Base-by-base conservation (phyloP, 2,113 vertebrate genomes). In the Baryphthengus martii region DNA sequence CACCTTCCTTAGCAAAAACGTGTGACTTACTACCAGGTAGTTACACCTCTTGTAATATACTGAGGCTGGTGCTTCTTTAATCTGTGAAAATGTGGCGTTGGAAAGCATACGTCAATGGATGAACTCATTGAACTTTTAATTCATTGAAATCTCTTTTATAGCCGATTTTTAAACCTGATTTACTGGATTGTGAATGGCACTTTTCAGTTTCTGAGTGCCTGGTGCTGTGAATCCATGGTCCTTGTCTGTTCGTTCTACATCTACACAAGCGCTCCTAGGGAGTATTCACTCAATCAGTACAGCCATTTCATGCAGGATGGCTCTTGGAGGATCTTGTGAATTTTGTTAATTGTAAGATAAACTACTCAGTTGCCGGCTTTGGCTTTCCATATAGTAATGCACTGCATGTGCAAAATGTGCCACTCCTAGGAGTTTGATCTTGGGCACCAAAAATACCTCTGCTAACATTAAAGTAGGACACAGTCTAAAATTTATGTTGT, bases 61-160 rank as follows among this genome's bases (percentile, higher is more conserved):
- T 20, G 58, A 83, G n/a, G 26, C 23, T 71, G 39, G 12, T 5
- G 6, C 25, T 29, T 45, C 59, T 81, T 78, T 81, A 75, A 52
- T 85, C 71, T 74, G 73, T 62, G 78, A 84, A 91, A 93, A 91
- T 25, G 17, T 42, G 7, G 5, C 45, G 88, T 89, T 85, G 56
- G 58, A 87, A 61, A 56, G 42, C 0, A 0, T 56, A 6, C 53
- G 35, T n/a, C 47, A 58, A 25, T 35, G 18, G 47, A 49, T 94
- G 84, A 95, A 89, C 35, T 88, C 28, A 13, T 0, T 47, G 66
- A 81, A 73, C 17, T 85, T 83, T 56, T 73, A 59, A 66, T 90
- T 88, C 31, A 58, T 56, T 50, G 52, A 68, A 93, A 85, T 88
- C 29, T 80, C 29, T 75, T 61, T 67, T 50, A 53, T 26, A 55